Conservation (phyloP, 2,797 vertebrate genomes). For the Etheostoma nigrum region DNA sequence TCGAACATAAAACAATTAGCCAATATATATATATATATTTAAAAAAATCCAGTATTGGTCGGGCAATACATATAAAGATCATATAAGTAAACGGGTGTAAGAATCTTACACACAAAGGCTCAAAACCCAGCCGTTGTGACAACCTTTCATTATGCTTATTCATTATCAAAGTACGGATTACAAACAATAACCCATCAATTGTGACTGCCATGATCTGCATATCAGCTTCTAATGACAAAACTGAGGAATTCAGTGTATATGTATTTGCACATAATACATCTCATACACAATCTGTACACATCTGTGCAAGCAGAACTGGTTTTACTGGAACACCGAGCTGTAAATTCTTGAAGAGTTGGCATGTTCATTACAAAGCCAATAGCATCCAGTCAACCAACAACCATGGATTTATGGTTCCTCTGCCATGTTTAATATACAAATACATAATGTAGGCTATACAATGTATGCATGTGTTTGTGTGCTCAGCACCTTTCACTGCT, state of each 20-base stretch:
- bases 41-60: too few species aligned
- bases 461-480: not conserved
- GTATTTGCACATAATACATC: not conserved
- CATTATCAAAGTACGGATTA: too few species aligned
- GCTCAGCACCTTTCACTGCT: not conserved
- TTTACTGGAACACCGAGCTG: constrained; percentile 50
- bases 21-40: too few species aligned
- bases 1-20: too few species aligned
- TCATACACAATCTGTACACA: not conserved
- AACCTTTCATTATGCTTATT: too few species aligned
- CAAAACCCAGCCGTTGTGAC: too few species aligned
- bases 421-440: constrained; percentile 35
- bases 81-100: too few species aligned
- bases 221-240: too few species aligned
- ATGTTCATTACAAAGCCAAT: constrained; percentile 66
- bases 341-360: constrained; percentile 54
- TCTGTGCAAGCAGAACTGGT: constrained; percentile 16
- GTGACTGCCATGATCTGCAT: too few species aligned
- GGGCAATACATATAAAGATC: too few species aligned
- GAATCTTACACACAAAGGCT: too few species aligned
- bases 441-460: not conserved
- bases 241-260: not conserved
- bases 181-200: too few species aligned
- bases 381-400: constrained; percentile 46
- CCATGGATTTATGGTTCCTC: constrained; percentile 52